These are phyloP conservation scores for Halcyon badia DNA, from an alignment of 2,797 vertebrate genomes.

Conservation along the genomic window DNA sequence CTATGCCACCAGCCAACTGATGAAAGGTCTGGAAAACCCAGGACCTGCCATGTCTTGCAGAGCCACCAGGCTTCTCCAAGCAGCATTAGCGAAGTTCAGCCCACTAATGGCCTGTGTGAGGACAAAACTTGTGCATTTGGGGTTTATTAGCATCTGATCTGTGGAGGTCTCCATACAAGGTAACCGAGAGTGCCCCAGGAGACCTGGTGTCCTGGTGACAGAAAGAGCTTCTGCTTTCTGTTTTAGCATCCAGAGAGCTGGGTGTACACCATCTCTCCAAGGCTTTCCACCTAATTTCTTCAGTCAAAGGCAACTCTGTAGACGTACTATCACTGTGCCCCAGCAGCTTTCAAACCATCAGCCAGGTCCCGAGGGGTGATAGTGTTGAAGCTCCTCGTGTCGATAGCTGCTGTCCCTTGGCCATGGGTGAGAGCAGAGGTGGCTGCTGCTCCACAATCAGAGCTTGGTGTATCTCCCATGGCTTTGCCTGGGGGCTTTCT, in stretches of 20 bases:
- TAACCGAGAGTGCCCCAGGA: neutral
- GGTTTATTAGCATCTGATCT: neutral
- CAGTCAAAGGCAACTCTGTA: neutral
- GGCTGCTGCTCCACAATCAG: neutral
- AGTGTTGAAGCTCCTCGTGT: neutral
- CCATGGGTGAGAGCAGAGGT: neutral
- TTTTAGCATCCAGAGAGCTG: neutral
- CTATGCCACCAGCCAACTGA: neutral
- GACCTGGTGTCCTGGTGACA: neutral
- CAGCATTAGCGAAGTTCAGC: neutral
- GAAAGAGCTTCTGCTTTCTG: neutral
- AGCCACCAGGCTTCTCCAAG: neutral
- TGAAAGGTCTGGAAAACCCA: neutral
- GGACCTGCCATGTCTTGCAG: neutral
- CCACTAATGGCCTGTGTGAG: neutral
- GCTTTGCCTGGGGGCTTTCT: neutral
- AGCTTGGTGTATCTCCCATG: neutral
- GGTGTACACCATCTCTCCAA: neutral
- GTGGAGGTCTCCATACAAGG: neutral
- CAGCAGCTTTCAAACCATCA: neutral
- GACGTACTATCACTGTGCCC: accelerated
- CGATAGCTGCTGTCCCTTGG: neutral
- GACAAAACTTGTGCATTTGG: neutral
- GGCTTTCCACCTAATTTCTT: neutral
- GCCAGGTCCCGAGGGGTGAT: neutral